phyloP scores from a whole-genome alignment of 2,113 vertebrate species.

The Amazona guildingii region DNA sequence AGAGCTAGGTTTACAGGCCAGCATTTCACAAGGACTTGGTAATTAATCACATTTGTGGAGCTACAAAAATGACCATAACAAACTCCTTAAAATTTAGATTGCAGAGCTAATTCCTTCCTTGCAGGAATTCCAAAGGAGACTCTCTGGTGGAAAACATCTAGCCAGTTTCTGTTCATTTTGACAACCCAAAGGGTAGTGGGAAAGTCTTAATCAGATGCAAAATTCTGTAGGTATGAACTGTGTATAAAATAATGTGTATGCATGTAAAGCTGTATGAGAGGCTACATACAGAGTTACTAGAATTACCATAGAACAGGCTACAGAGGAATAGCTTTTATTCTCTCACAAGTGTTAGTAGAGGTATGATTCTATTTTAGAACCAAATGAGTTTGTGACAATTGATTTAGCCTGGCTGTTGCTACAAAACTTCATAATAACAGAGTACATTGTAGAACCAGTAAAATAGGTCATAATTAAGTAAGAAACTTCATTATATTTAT shows the following conservation, averaged over 20 bases:
- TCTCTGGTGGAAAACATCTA: not conserved
- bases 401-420: slow-evolving; percentile 21
- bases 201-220: not conserved
- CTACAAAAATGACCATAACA: not conserved
- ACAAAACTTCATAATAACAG: slow-evolving; percentile 25
- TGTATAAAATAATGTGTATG: not conserved
- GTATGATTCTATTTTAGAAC: slow-evolving; percentile 4
- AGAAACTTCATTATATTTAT: slow-evolving; percentile 57
- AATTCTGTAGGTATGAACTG: not conserved
- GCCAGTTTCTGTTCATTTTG: not conserved
- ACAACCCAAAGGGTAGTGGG: not conserved
- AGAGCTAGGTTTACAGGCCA: not conserved
- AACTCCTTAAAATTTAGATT: not conserved
- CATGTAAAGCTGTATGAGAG: not conserved
- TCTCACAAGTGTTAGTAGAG: not conserved
- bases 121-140: not conserved
- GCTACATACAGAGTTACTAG: not conserved
- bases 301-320: not conserved
- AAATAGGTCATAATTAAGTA: slow-evolving; percentile 66
- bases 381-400: slow-evolving; percentile 8
- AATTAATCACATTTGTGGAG: not conserved
- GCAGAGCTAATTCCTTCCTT: not conserved
- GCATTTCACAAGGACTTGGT: not conserved
- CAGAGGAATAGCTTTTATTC: not conserved
- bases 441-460: slow-evolving; percentile 29